Evolutionary conservation across 2,113 vertebrate species (phyloP), one percentile per base, ranked within the genome.

Genomic region (Sisor rabdophorus): DNA sequence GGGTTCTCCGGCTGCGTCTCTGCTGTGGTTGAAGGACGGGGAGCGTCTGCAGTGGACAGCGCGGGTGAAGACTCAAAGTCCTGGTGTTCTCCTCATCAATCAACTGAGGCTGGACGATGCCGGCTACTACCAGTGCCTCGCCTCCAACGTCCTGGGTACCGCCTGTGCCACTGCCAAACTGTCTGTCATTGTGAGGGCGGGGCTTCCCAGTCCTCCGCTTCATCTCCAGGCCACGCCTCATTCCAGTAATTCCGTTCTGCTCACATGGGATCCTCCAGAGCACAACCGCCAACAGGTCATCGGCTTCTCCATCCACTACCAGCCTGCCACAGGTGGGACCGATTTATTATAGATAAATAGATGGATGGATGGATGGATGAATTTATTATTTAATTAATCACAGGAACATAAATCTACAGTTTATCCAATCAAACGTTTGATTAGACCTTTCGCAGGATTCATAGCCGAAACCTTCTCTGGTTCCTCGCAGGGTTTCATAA

Each of bases 51-150:
- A 87, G 71, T 92, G 94, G 73, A 93, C 94, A 2, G 93, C 97
- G 36, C 91, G 96, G 0, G 90, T 98, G 79, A 97, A 96, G 89
- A 93, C 91, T 64, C 97, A 98, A 89, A 92, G 89, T 77, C 91
- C 94, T 0, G 93, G 94, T 48, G 93, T 94, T 82, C 87, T 98
- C 8, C 94, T 99, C 76, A 97, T 99, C 89, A 98, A 95, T 70
- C 97, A 99, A 91, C 95, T 98, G 1, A 94, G 94, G 5, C 85
- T 94, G 89, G 94, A 95, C 61, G 97, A 98, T 24, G 92, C 92
- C 0, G 97, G 97, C 73, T 97, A 95, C 89, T 99, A 99, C 84
- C 97, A 99, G 84, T 99, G 97, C 16, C 91, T 98, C 82, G 96
- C 96, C 0, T 93, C 96, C 86, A 99, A 97, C 79, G 91, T 89